A percentile compares a stretch with the other conserved stretches of the same genome.
Conservation (phyloP, 2,113 vertebrate species). For the Cacatua alba region DNA sequence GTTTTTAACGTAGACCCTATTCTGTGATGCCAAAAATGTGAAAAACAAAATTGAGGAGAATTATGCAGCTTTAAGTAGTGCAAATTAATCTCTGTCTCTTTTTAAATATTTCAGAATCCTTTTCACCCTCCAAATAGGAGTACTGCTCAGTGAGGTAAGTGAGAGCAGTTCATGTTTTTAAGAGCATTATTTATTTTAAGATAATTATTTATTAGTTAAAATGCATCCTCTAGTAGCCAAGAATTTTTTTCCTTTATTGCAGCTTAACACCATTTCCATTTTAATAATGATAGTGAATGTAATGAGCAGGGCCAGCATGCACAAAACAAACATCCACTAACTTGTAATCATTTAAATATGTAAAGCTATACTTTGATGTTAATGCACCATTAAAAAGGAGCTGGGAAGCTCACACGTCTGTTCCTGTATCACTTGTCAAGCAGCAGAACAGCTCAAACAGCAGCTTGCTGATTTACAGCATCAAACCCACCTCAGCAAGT, state of each 20-base stretch:
- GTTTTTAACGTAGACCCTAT: neutral
- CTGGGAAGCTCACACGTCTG: neutral
- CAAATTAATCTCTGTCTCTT: neutral
- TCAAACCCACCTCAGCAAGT: neutral
- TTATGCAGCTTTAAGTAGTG: neutral
- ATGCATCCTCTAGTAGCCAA: neutral
- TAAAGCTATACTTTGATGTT: constrained; percentile 29
- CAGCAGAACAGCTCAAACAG: constrained; percentile 1
- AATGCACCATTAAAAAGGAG: constrained; percentile 3
- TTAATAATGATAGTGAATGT: neutral
- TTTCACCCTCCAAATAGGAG: neutral
- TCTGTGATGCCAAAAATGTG: neutral
- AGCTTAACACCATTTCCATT: constrained; percentile 30
- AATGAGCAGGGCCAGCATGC: neutral
- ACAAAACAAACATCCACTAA: constrained; percentile 23
- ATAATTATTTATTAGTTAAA: constrained; percentile 7
- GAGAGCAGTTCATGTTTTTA: neutral
- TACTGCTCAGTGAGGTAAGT: neutral
- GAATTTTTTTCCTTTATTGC: neutral
- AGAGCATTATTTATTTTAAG: neutral
- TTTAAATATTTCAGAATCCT: neutral
- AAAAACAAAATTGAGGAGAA: neutral
- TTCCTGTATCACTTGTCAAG: neutral
- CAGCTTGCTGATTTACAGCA: neutral
- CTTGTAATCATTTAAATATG: constrained; percentile 49